Evolutionary conservation across 2,888 invertebrate species (phyloP).

Genomic region (Tromatobia lineatoria): DNA sequence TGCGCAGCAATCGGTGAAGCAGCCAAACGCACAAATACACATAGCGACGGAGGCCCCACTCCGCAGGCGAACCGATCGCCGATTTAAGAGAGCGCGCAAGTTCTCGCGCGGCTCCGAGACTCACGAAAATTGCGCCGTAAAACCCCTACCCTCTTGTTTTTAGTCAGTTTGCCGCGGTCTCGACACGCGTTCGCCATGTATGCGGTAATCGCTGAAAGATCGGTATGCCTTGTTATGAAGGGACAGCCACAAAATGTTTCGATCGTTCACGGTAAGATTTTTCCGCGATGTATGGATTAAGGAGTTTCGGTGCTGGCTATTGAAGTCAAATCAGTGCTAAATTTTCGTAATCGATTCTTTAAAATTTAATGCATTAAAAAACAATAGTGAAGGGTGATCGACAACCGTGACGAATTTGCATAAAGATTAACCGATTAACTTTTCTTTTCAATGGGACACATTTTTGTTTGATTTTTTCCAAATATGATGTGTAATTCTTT

Average conservation of each 20-base stretch:
- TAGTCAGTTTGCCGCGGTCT: background rate
- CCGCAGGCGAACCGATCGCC: constrained; percentile 24
- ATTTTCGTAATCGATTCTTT: too few relatives aligned
- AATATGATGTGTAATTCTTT: too few relatives aligned
- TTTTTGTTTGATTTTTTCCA: too few relatives aligned
- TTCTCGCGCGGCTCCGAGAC: background rate
- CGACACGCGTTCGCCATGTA: background rate
- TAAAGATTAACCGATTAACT: too few relatives aligned
- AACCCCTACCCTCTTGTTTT: background rate
- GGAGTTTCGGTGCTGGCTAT: too few relatives aligned
- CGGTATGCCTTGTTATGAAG: background rate
- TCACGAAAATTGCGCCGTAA: constrained; percentile 21
- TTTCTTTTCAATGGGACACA: too few relatives aligned
- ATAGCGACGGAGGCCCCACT: background rate
- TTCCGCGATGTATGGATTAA: too few relatives aligned
- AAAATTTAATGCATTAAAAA: too few relatives aligned
- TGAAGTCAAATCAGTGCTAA: too few relatives aligned
- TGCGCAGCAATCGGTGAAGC: background rate
- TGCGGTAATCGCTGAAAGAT: background rate
- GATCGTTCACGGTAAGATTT: background rate
- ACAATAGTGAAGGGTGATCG: too few relatives aligned
- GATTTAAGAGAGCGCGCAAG: constrained; percentile 31
- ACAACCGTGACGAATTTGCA: too few relatives aligned
- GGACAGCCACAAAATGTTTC: background rate
- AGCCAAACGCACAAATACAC: background rate